Conservation (phyloP, 2,797 vertebrate species). For the Fringilla coelebs region DNA sequence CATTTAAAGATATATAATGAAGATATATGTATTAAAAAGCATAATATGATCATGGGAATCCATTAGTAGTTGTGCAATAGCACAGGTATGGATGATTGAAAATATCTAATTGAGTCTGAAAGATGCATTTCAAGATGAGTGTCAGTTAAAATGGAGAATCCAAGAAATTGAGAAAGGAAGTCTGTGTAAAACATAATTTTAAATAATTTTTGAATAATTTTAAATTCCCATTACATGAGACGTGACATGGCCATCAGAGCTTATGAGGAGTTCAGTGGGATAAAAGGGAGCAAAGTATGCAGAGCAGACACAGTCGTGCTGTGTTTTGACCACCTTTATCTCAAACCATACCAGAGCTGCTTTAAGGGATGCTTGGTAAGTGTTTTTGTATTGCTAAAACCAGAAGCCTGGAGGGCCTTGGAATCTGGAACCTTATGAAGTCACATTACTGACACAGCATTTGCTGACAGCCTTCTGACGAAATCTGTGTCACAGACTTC, state of each 20-base stretch:
- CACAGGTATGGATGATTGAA: background rate
- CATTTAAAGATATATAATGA: background rate
- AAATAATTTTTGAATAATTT: background rate
- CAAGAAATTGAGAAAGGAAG: background rate
- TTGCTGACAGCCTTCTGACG: background rate
- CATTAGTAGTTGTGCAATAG: background rate
- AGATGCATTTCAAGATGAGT: background rate
- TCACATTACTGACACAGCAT: background rate
- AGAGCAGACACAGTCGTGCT: background rate
- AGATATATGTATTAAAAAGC: background rate
- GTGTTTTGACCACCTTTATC: background rate
- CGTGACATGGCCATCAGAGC: background rate
- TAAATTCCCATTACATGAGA: background rate
- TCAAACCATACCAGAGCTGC: background rate
- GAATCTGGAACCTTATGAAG: background rate
- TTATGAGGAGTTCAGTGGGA: background rate
- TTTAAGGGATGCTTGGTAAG: background rate
- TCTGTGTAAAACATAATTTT: background rate
- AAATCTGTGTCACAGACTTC: background rate
- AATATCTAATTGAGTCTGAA: background rate
- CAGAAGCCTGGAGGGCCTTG: background rate
- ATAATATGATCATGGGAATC: background rate
- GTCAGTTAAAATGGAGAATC: background rate
- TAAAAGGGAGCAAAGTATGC: background rate
- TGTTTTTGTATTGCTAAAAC: background rate